Evolutionary conservation across 2,797 vertebrate species (phyloP), one percentile per base, ranked within the genome.

Genomic region (Tachyglossus aculeatus): DNA sequence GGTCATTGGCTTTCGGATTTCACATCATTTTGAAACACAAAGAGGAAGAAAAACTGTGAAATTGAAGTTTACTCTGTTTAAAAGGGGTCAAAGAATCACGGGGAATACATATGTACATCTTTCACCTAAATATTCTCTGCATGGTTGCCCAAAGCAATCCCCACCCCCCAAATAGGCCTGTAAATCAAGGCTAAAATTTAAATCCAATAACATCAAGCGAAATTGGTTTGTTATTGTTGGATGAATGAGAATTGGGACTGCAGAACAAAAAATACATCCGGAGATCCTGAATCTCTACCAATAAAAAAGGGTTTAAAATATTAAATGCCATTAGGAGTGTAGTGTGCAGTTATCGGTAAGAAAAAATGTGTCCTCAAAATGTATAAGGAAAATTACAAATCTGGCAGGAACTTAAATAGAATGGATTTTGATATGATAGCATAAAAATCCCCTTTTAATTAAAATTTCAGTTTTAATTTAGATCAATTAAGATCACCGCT

Each of bases 401-500:
- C 16, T 32, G 4, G 12, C 25, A 54, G 5, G 43, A 69, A 16
- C 7, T 2, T 78, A 67, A 68, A 51, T 9, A 34, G 48, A 71
- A 65, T 68, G 19, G 13, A 60, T 58, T 75, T 47, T 74, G 18
- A 61, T 61, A 31, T 52, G 34, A 58, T 22, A 63, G 66, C 29
- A 12, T 58, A 54, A 67, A 76, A 67, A 60, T 80, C 21, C 4
- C 22, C 60, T 67, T 63, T 24, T 34, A 80, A 64, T 78, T 74
- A 66, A 76, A 74, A 56, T 52, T 81, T 64, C 24, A 45, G 64
- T 74, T 68, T 70, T 14, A 63, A 50, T 71, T 72, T 75, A 45
- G 24, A 54, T 60, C 19, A 67, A 9, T 69, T 80, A 74, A 56
- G 18, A 58, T 58, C 12, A 60, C 14, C 37, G 19, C 10, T 63